These are phyloP conservation scores for Kryptopterus vitreolus DNA, from an alignment of 2,797 vertebrate genomes.

Conservation along the genomic window DNA sequence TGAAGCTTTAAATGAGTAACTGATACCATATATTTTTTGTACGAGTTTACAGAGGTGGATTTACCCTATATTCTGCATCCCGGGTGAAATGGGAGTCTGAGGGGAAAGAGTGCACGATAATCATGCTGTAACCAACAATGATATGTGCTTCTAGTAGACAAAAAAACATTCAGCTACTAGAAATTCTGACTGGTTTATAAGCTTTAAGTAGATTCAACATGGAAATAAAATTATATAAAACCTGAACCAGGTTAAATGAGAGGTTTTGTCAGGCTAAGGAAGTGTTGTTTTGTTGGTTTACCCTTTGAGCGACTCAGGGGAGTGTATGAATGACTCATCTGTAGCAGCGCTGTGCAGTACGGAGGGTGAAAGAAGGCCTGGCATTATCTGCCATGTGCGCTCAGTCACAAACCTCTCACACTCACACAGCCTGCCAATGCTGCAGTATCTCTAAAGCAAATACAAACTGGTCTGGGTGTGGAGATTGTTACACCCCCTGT, in stretches of 20 bases:
- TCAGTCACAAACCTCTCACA: neutral
- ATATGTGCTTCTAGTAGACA: neutral
- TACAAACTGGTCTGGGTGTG: constrained; percentile 36
- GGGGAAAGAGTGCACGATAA: neutral
- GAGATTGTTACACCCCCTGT: neutral
- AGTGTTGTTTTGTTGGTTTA: constrained; percentile 10
- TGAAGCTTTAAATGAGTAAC: neutral
- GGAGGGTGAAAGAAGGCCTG: constrained; percentile 13
- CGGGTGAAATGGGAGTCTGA: neutral
- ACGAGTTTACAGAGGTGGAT: neutral
- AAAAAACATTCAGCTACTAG: neutral
- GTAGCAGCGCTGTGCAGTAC: neutral
- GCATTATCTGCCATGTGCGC: neutral
- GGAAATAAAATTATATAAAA: neutral
- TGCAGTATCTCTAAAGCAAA: constrained; percentile 22
- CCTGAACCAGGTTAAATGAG: neutral
- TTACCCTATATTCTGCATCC: too few species aligned
- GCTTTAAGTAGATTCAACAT: neutral
- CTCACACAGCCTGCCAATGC: neutral
- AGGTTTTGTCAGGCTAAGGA: neutral
- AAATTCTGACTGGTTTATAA: neutral
- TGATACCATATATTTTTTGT: neutral
- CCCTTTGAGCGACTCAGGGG: constrained; percentile 20
- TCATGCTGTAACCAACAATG: neutral
- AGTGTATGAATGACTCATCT: constrained; percentile 33